A percentile compares a stretch with the other conserved stretches of the same genome.
These are phyloP conservation scores for Chromis chromis DNA, from an alignment of 2,797 vertebrate genomes.

Conservation along the genomic window DNA sequence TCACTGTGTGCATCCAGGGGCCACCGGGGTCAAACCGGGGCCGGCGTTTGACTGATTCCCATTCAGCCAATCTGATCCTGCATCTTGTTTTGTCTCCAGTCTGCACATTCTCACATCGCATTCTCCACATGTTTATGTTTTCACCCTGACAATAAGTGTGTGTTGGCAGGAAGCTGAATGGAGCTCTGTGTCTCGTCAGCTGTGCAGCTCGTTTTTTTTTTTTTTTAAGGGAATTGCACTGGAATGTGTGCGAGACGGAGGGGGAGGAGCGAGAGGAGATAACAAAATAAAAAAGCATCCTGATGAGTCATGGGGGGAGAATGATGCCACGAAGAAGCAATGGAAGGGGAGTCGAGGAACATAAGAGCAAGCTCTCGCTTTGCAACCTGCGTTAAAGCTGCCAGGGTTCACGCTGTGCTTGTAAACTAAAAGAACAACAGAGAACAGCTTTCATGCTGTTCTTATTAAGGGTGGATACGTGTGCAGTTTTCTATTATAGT, in stretches of 20 bases:
- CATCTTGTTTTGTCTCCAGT: constrained; percentile 52
- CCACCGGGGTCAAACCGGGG: constrained; percentile 61
- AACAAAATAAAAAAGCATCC: constrained; percentile 51
- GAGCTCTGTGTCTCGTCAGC: constrained; percentile 36
- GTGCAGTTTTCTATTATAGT: no score
- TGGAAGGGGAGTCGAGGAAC: constrained; percentile 23
- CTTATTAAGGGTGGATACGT: no score
- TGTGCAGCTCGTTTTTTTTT: constrained; percentile 14
- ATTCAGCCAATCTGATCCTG: constrained; percentile 36
- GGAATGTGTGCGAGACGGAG: constrained; percentile 57
- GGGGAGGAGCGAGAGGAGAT: constrained; percentile 38
- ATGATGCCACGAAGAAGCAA: constrained; percentile 49
- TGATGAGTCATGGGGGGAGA: constrained; percentile 56
- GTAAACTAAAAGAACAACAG: neutral
- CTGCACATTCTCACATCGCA: neutral
- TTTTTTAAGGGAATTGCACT: constrained; percentile 34
- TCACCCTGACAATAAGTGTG: constrained; percentile 14
- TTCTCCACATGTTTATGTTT: constrained; percentile 38
- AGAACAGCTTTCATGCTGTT: constrained; percentile 1
- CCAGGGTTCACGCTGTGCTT: constrained; percentile 17
- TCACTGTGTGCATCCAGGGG: constrained; percentile 46
- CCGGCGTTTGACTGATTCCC: constrained; percentile 41
- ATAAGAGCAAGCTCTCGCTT: constrained; percentile 12
- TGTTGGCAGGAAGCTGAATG: constrained; percentile 42
- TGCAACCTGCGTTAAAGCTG: constrained; percentile 16